Conservation (phyloP, 2,797 vertebrate species). For the Podargus strigoides region DNA sequence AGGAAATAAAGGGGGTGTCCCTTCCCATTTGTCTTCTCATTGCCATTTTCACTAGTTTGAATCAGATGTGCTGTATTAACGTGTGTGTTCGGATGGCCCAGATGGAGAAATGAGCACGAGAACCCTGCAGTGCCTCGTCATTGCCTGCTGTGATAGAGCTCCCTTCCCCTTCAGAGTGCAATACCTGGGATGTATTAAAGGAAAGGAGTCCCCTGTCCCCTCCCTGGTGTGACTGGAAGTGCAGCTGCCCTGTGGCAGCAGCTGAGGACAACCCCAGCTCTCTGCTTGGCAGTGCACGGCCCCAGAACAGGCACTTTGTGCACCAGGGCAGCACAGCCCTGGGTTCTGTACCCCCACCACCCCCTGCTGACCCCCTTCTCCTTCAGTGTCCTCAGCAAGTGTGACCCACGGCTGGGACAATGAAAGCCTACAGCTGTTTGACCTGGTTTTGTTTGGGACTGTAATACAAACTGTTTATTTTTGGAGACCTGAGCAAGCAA, state of each 20-base stretch:
- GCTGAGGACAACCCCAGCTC: accelerated
- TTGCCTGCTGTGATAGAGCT: no score
- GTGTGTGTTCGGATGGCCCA: no score
- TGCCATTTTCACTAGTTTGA: background rate
- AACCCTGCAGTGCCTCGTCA: background rate
- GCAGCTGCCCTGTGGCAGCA: background rate
- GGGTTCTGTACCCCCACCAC: no score
- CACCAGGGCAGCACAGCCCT: background rate
- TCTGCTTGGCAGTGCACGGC: accelerated
- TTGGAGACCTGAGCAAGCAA: background rate
- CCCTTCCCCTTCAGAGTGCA: accelerated
- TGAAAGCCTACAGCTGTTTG: background rate
- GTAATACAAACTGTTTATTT: background rate
- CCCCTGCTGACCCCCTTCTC: background rate
- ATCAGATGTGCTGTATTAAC: accelerated
- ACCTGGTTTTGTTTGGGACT: accelerated
- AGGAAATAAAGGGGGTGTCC: background rate
- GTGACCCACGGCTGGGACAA: background rate
- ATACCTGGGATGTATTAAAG: accelerated
- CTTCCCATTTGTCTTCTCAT: background rate
- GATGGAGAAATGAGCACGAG: accelerated
- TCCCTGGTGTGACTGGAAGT: accelerated
- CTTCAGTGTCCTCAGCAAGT: background rate
- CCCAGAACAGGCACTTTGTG: accelerated
- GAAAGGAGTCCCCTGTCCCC: background rate